Evolutionary conservation across 1,140 invertebrate species (phyloP).

Genomic region (Saxidomus purpurata): DNA sequence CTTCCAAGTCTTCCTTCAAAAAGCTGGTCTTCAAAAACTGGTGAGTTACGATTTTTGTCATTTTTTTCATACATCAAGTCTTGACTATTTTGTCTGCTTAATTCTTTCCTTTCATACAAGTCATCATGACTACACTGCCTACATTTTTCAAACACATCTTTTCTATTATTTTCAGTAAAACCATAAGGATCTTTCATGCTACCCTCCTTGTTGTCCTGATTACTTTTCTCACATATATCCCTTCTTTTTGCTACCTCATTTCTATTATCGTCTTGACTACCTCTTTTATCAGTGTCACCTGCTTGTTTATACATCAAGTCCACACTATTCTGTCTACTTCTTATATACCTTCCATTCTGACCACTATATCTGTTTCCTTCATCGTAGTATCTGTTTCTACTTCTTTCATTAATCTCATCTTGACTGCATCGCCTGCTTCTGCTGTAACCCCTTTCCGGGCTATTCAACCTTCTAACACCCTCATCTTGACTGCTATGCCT

Average conservation of each 20-base stretch:
- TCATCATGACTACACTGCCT: not conserved
- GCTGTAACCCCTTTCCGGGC: not conserved
- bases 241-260: too few relatives aligned
- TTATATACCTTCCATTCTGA: not conserved
- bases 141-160: not conserved
- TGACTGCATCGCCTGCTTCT: not conserved
- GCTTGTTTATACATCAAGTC: not conserved
- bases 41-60: not conserved
- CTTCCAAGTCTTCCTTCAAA: not conserved
- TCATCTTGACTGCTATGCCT: not conserved
- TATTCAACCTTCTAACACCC: not conserved
- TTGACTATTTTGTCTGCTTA: not conserved
- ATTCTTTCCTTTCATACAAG: constrained; percentile 3
- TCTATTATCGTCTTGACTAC: too few relatives aligned
- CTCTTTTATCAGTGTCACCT: not conserved
- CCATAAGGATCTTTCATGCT: not conserved
- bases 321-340: not conserved
- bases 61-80: not conserved
- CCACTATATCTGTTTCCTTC: not conserved
- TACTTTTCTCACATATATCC: too few relatives aligned
- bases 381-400: not conserved
- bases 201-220: not conserved
- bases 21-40: not conserved
- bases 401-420: not conserved
- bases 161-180: not conserved